Evolutionary conservation across 2,113 vertebrate species (phyloP).

Genomic region (Apodemus sylvaticus): DNA sequence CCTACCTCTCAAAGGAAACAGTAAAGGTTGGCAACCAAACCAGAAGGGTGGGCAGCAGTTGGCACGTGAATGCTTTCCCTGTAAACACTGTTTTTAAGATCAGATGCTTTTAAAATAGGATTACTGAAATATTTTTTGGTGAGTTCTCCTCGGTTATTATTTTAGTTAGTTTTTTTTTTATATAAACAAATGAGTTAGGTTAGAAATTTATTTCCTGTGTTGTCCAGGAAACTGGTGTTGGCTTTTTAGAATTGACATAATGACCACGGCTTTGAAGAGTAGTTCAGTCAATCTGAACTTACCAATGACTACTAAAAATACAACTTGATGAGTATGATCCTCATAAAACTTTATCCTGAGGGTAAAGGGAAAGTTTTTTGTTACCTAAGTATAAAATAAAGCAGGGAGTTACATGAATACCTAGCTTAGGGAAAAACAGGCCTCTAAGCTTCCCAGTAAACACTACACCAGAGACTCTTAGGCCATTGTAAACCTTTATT

Average conservation of each 20-base stretch:
- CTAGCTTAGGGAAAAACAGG: neutral
- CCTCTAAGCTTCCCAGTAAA: neutral
- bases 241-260: conserved; percentile 37
- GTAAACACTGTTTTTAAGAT: conserved; percentile 9
- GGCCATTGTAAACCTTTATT: neutral
- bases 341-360: conserved; percentile 22
- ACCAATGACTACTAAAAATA: conserved; percentile 28
- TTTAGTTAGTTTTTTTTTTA: conserved; percentile 42
- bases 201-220: conserved; percentile 50
- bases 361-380: conserved; percentile 41
- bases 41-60: neutral
- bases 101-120: neutral
- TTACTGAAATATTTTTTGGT: conserved; percentile 37
- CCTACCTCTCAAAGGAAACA: conserved; percentile 16
- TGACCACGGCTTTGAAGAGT: neutral
- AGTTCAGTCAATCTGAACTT: conserved; percentile 49
- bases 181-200: conserved; percentile 38
- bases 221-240: conserved; percentile 44
- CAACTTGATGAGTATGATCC: neutral
- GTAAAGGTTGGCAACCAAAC: conserved; percentile 23
- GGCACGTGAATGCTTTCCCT: neutral
- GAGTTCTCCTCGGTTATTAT: neutral
- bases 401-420: neutral
- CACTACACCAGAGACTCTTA: neutral
- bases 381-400: conserved; percentile 25